Conservation (phyloP, 2,888 invertebrate species). For the Neoscelio sp. region DNA sequence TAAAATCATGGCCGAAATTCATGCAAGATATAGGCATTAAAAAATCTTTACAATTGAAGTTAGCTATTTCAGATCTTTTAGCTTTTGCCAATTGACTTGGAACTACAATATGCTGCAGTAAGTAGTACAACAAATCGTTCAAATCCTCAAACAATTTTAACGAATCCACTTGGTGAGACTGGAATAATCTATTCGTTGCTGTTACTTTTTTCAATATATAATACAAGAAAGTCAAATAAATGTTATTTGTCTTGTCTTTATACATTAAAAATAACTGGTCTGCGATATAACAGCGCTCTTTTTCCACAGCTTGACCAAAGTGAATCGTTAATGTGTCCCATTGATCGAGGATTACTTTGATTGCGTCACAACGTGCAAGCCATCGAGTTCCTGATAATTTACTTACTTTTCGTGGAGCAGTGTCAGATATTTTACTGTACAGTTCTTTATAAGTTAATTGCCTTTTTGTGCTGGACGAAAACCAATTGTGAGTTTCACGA, state of each 20-base stretch:
- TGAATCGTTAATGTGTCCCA: conserved; percentile 74
- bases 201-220: conserved; percentile 60
- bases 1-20: conserved; percentile 73
- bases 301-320: conserved; percentile 59
- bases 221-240: conserved; percentile 59
- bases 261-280: conserved; percentile 61
- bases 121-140: conserved; percentile 53
- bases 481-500: conserved; percentile 72
- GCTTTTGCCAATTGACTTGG: conserved; percentile 71
- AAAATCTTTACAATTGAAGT: conserved; percentile 71
- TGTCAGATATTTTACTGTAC: too few relatives aligned
- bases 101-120: conserved; percentile 69
- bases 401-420: neutral
- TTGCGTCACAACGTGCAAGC: conserved; percentile 39
- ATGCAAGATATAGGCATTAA: conserved; percentile 72
- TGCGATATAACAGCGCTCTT: conserved; percentile 66
- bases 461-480: conserved; percentile 71
- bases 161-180: conserved; percentile 65
- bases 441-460: conserved; percentile 68
- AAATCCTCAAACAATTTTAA: conserved; percentile 66
- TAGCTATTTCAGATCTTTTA: conserved; percentile 64
- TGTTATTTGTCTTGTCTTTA: conserved; percentile 55
- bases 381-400: conserved; percentile 51
- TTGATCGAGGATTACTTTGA: conserved; percentile 62
- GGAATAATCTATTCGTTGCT: conserved; percentile 62